Base-by-base conservation (phyloP, 1,140 invertebrate genomes). In the Lordiphosa clarofinis region DNA sequence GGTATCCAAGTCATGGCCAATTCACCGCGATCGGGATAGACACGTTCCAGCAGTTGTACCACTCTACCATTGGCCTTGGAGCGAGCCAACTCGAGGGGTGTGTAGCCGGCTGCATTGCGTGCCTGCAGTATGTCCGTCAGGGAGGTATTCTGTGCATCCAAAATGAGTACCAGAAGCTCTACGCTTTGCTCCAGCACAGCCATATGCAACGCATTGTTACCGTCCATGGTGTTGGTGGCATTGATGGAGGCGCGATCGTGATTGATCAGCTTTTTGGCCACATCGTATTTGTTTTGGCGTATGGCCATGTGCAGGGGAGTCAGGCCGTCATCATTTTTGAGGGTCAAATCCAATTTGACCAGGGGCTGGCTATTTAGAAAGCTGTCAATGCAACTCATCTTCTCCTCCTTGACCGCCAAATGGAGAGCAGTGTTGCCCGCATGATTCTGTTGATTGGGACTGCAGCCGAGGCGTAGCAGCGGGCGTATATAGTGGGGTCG, bases 141-240 rank as follows among this genome's bases (percentile, higher is more conserved):
- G 13, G 57, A 52, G 6, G 67, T 15, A 39, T 73, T 66, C 6
- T 78, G 61, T 12, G 87, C 72, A 59, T 89, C 82, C 13, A 93
- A 59, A 37, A 93, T 87, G 53, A 89, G 91, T 31, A 89, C 73
- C n/a, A 92, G 87, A 6, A 92, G 87, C 4, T 91, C 87, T 0
- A 82, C 67, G 40, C 79, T 87, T 28, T 87, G 65, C 36, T 88
- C 82, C 9, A 86, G 48, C 1, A 92, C 89, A 2, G 92, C 92
- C 63, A 92, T 90, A 60, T 92, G 91, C 4, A 93, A 79, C 0
- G 89, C 90, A 43, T 91, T 92, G 39, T 90, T 90, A n/a, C 92
- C 92, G 53, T 90, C 91, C 11, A 89, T 91, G 4, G 78, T 56
- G 44, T 92, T 91, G 0, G 75, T 72, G 11, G 87, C 73, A 68